Evolutionary conservation across 2,113 vertebrate species (phyloP).

Genomic region (Isichthys henryi): DNA sequence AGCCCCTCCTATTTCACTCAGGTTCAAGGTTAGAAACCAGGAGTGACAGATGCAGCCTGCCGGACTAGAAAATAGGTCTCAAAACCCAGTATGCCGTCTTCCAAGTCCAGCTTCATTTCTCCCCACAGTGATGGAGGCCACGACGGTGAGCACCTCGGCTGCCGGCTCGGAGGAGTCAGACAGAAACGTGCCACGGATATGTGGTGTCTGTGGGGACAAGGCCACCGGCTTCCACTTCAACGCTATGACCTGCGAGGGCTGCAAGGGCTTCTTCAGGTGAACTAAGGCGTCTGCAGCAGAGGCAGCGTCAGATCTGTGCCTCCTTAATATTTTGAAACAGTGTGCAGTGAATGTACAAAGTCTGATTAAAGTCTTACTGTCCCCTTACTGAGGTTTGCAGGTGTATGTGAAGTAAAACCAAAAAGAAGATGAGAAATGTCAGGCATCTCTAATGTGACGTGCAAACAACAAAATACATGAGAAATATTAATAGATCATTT

Average conservation of each 20-base stretch:
- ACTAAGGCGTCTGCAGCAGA: background rate
- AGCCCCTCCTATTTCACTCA: background rate
- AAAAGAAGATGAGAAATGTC: background rate
- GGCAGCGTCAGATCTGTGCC: background rate
- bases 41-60: background rate
- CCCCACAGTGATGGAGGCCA: slow-evolving; percentile 64
- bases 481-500: background rate
- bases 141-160: slow-evolving; percentile 70
- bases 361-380: background rate
- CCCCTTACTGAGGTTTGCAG: background rate
- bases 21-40: background rate
- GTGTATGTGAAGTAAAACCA: background rate
- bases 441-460: background rate
- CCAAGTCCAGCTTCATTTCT: background rate
- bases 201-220: slow-evolving; percentile 89
- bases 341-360: background rate
- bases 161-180: slow-evolving; percentile 70
- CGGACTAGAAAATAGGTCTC: background rate
- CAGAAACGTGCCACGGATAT: slow-evolving; percentile 77
- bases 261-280: slow-evolving; percentile 97
- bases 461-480: background rate
- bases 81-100: background rate
- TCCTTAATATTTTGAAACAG: background rate
- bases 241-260: slow-evolving; percentile 96
- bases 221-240: slow-evolving; percentile 97